phyloP scores from a whole-genome alignment of 2,797 vertebrate genomes.

The Falco biarmicus region DNA sequence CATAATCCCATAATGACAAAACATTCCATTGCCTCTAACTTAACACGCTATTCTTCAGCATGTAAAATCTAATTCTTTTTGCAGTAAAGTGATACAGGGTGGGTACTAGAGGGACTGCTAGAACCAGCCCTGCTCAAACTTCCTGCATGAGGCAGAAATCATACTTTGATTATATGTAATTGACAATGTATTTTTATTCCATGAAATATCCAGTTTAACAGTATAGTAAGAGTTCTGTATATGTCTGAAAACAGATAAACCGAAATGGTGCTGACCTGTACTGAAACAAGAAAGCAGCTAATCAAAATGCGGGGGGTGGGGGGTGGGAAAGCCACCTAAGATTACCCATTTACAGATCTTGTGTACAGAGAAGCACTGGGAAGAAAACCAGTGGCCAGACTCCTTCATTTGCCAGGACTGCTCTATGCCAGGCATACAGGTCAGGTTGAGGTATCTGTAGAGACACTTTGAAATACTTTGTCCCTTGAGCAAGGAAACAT shows the following conservation, averaged over 20 bases:
- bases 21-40: neutral
- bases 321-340: no score
- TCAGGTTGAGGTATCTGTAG: neutral
- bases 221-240: neutral
- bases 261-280: neutral
- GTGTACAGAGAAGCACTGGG: neutral
- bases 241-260: neutral
- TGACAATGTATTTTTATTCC: neutral
- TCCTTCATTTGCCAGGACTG: neutral
- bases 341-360: neutral
- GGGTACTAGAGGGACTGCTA: neutral
- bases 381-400: neutral
- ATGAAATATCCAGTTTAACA: neutral
- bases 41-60: neutral
- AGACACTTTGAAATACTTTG: neutral
- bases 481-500: neutral
- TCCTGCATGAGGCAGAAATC: neutral
- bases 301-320: neutral
- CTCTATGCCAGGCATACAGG: neutral
- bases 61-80: constrained; percentile 9
- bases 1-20: constrained; percentile 16
- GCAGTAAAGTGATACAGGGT: neutral
- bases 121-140: neutral
- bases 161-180: neutral
- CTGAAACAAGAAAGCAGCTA: neutral